These are phyloP conservation scores for Phrynocephalus vlangalii DNA, from an alignment of 2,797 vertebrate genomes.

Conservation along the genomic window DNA sequence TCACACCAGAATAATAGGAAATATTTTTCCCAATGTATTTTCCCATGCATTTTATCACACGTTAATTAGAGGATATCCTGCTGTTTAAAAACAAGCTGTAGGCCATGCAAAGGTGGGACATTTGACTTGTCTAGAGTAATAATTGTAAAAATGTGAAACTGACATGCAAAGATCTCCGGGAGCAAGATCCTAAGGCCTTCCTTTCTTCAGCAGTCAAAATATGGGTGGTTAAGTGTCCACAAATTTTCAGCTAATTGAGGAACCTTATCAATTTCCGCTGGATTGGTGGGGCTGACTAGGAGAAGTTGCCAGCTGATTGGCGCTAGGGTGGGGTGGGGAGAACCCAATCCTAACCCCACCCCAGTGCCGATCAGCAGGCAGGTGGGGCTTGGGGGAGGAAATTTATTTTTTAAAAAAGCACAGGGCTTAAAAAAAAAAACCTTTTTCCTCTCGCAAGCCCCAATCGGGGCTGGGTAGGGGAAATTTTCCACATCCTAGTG, in stretches of 20 bases:
- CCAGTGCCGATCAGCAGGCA: too few species aligned
- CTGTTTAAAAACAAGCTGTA: not conserved
- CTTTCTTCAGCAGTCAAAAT: not conserved
- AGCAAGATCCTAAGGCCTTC: not conserved
- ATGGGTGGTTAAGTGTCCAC: not conserved
- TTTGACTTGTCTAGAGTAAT: not conserved
- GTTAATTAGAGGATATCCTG: not conserved
- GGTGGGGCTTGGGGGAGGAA: too few species aligned
- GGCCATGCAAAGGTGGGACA: constrained; percentile 5
- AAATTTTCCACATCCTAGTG: too few species aligned
- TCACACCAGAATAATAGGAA: constrained; percentile 43
- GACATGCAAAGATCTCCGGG: not conserved
- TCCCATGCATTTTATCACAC: not conserved
- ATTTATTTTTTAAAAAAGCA: too few species aligned
- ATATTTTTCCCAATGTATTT: constrained; percentile 7
- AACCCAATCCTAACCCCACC: too few species aligned
- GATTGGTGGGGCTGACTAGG: not conserved
- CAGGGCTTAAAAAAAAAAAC: too few species aligned
- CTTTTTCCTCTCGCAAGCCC: too few species aligned
- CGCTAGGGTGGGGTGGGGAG: too few species aligned
- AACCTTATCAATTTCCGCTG: not conserved
- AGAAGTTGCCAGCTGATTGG: too few species aligned
- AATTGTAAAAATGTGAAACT: not conserved
- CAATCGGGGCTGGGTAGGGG: too few species aligned
- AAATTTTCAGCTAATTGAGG: not conserved